phyloP scores from a whole-genome alignment of 1,140 invertebrate genomes.

The Pectinophora gossypiella region DNA sequence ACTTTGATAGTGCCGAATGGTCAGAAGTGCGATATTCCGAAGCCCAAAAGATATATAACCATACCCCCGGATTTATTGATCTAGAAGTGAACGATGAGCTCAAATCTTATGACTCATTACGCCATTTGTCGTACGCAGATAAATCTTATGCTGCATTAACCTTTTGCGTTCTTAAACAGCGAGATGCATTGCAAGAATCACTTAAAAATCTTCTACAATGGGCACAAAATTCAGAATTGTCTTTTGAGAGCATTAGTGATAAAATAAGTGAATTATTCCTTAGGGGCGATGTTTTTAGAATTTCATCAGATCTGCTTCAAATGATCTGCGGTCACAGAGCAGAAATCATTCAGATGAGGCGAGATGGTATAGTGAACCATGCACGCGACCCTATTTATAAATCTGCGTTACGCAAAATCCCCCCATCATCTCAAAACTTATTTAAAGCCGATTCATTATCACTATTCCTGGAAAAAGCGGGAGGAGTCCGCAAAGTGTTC shows the following conservation, averaged over 20 bases:
- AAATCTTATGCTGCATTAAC: neutral
- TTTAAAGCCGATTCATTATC: neutral
- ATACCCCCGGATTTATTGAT: no score
- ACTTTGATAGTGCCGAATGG: no score
- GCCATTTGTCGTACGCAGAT: no score
- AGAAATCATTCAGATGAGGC: slow-evolving; percentile 1
- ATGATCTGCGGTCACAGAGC: neutral
- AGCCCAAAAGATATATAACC: no score
- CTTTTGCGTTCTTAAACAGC: slow-evolving; percentile 2
- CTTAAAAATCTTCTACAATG: neutral
- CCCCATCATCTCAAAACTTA: neutral
- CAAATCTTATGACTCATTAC: no score
- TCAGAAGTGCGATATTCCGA: no score
- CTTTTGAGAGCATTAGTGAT: neutral
- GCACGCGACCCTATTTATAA: neutral
- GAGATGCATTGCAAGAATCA: neutral
- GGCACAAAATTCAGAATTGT: neutral
- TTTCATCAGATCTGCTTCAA: neutral
- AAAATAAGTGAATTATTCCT: neutral
- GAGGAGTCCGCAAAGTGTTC: neutral
- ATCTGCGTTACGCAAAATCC: neutral
- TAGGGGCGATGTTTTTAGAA: neutral
- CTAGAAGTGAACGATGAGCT: no score
- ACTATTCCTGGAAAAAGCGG: neutral
- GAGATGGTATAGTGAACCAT: neutral